Percentiles rank a stretch among this genome's conserved stretches.
Evolutionary conservation across 2,888 invertebrate species (phyloP).

Genomic region (Flexamia atlantica): DNA sequence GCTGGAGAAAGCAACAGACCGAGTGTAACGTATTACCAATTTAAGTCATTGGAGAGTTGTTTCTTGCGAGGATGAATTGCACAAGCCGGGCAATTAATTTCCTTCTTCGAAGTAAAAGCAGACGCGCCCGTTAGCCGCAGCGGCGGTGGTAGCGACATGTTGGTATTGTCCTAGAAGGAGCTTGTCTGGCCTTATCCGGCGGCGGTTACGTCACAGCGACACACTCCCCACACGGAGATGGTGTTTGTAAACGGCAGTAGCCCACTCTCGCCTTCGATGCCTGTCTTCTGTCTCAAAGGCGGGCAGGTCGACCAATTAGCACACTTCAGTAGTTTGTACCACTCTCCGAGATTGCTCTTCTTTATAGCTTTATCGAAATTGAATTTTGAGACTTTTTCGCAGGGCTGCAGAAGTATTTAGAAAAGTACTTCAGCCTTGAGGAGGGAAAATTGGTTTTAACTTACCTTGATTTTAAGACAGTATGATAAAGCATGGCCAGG

Average conservation of each 20-base stretch:
- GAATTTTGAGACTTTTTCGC: background rate
- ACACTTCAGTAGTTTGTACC: background rate
- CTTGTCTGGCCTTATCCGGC: background rate
- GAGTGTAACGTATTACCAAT: background rate
- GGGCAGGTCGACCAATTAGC: background rate
- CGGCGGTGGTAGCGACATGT: too few relatives aligned
- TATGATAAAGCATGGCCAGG: too few relatives aligned
- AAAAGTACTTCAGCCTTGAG: too few relatives aligned
- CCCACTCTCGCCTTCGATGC: background rate
- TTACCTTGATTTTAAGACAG: too few relatives aligned
- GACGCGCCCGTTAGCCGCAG: slow-evolving; percentile 8
- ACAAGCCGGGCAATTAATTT: slow-evolving; percentile 8
- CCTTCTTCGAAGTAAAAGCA: slow-evolving; percentile 30
- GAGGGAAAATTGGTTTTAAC: too few relatives aligned
- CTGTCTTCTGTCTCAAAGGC: background rate
- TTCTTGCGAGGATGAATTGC: slow-evolving; percentile 11
- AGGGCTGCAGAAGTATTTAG: too few relatives aligned
- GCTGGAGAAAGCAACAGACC: slow-evolving; percentile 20
- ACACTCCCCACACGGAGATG: background rate
- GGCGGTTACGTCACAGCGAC: slow-evolving; percentile 7
- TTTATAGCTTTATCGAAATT: background rate
- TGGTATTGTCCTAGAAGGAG: background rate
- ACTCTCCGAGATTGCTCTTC: background rate
- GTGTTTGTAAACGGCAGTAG: too few relatives aligned
- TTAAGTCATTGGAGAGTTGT: background rate